Conservation (phyloP, 2,797 vertebrate species). For the Alca torda region DNA sequence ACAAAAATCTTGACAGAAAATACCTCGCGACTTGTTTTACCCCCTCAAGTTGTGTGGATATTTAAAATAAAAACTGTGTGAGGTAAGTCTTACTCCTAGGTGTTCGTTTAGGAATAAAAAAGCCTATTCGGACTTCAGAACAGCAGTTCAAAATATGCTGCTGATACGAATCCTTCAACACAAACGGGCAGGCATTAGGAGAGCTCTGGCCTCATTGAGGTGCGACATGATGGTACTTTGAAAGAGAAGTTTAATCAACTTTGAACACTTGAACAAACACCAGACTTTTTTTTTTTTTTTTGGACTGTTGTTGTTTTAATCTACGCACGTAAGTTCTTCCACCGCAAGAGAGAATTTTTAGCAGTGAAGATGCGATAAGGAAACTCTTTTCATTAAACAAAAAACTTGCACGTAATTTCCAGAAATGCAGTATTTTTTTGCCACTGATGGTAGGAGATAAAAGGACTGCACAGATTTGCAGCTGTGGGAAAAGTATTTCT, state of each 20-base stretch:
- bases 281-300: neutral
- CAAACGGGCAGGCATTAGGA: neutral
- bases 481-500: neutral
- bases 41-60: neutral
- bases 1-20: neutral
- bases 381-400: neutral
- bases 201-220: neutral
- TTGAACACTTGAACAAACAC: neutral
- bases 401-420: neutral
- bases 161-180: neutral
- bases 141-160: neutral
- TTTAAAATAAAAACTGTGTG: neutral
- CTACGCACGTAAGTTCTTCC: neutral
- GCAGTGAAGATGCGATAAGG: neutral
- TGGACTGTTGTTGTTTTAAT: neutral
- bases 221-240: neutral
- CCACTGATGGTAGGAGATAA: neutral
- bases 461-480: neutral
- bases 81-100: neutral
- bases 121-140: neutral
- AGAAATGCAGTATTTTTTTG: neutral
- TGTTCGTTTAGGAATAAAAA: neutral
- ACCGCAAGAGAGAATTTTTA: neutral
- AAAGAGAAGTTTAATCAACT: neutral
- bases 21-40: rapidly evolving